Evolutionary conservation across 2,797 vertebrate species (phyloP).

Genomic region (Poeciliopsis gracilis): DNA sequence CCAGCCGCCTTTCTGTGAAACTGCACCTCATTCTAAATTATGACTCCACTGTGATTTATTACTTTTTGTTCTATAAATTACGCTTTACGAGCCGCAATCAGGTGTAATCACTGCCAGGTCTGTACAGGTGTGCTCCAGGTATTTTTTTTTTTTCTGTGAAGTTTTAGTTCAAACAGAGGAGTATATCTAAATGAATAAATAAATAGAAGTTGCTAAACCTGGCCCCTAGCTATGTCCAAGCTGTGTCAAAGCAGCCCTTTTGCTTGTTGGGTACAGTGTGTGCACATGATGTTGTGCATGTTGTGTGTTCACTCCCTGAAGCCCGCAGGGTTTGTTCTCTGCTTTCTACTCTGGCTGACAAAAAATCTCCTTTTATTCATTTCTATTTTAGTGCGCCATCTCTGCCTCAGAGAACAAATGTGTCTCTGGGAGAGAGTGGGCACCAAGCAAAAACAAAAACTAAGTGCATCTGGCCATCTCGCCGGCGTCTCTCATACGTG

Average conservation of each 20-base stretch:
- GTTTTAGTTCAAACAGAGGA: background rate
- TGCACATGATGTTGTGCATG: background rate
- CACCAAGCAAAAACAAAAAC: background rate
- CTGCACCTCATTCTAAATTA: background rate
- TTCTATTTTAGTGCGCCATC: constrained; percentile 53
- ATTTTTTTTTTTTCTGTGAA: background rate
- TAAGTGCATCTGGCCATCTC: constrained; percentile 5
- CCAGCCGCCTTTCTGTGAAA: background rate
- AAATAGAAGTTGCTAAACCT: constrained; percentile 11
- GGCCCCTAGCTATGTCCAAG: background rate
- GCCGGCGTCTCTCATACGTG: background rate
- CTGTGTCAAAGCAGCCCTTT: background rate
- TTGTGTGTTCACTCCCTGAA: constrained; percentile 7
- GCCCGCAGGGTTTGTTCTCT: constrained; percentile 55
- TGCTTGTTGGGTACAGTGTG: constrained; percentile 1
- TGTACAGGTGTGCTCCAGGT: background rate
- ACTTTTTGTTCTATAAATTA: background rate
- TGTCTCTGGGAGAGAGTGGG: constrained; percentile 10
- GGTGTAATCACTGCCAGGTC: background rate
- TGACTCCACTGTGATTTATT: background rate
- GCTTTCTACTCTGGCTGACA: constrained; percentile 39
- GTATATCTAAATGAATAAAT: background rate
- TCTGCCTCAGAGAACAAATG: constrained; percentile 36
- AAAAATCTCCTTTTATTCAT: constrained; percentile 25
- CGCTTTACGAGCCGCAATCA: background rate